Evolutionary conservation across 2,888 invertebrate genomes (phyloP).

Genomic region (Andrena bucephala): DNA sequence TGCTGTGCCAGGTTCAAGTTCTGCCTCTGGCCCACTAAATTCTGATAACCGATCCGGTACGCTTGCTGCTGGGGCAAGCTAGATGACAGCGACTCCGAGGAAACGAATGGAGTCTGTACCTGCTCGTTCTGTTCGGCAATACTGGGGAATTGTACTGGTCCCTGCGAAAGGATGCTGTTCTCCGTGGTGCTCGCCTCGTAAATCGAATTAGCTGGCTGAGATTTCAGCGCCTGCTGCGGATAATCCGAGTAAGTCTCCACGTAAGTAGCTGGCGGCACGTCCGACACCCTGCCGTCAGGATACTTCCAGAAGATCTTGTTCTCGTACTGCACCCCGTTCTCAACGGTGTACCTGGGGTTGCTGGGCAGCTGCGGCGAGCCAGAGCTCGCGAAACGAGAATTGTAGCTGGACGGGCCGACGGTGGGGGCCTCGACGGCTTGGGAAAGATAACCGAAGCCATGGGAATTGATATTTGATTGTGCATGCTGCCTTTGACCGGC

Average conservation of each 20-base stretch:
- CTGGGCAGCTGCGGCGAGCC: background rate
- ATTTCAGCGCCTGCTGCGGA: conserved; percentile 21
- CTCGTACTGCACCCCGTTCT: conserved; percentile 82
- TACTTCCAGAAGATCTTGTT: conserved; percentile 84
- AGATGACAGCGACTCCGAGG: conserved; percentile 67
- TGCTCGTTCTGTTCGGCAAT: conserved; percentile 63
- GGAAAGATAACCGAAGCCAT: conserved; percentile 25
- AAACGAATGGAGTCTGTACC: conserved; percentile 71
- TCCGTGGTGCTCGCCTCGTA: conserved; percentile 53
- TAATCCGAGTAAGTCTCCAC: conserved; percentile 67
- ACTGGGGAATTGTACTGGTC: conserved; percentile 80
- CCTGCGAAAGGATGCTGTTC: conserved; percentile 76
- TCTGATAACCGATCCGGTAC: conserved; percentile 67
- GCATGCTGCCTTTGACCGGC: conserved; percentile 22
- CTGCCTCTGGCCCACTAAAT: conserved; percentile 56
- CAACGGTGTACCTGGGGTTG: conserved; percentile 78
- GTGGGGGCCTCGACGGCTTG: conserved; percentile 48
- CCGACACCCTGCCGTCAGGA: conserved; percentile 81
- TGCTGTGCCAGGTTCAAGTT: conserved; percentile 46
- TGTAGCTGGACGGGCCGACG: background rate
- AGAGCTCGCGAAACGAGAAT: background rate
- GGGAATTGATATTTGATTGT: conserved; percentile 41
- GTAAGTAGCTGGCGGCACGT: conserved; percentile 79
- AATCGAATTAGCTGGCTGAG: conserved; percentile 43
- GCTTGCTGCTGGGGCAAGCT: conserved; percentile 62